A percentile compares a stretch with the other conserved stretches of the same genome.
Evolutionary conservation across 2,113 vertebrate species (phyloP).

Genomic region (Gallinago undulata): DNA sequence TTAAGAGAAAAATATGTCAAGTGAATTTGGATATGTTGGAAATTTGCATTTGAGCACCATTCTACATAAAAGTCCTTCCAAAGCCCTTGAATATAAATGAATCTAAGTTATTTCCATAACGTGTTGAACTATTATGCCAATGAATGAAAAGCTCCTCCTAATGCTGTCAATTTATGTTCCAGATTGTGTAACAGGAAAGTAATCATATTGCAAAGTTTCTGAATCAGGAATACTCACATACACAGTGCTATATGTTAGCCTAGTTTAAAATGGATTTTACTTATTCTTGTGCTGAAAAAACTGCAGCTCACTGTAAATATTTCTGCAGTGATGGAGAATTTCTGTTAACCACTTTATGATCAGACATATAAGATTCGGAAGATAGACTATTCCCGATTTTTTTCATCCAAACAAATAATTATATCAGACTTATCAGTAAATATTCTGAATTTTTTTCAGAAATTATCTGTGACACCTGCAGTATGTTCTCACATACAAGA

Average conservation of each 20-base stretch:
- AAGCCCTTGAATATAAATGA: slow-evolving; percentile 57
- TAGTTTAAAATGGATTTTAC: neutral
- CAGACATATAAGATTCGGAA: neutral
- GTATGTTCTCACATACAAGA: slow-evolving; percentile 25
- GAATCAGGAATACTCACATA: neutral
- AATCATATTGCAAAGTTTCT: slow-evolving; percentile 17
- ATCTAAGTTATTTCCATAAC: slow-evolving; percentile 34
- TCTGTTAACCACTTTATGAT: neutral
- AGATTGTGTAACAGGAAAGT: slow-evolving; percentile 1
- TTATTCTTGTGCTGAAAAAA: neutral
- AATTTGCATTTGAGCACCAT: slow-evolving; percentile 43
- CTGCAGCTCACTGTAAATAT: neutral
- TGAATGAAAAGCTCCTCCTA: slow-evolving; percentile 35
- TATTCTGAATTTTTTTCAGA: neutral
- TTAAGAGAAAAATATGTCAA: slow-evolving; percentile 51
- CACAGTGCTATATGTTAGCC: neutral
- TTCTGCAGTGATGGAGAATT: neutral
- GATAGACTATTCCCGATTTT: slow-evolving; percentile 37
- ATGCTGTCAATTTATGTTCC: slow-evolving; percentile 42
- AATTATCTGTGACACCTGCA: slow-evolving; percentile 14
- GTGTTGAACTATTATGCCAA: neutral
- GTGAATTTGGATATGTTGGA: slow-evolving; percentile 22
- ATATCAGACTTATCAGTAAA: slow-evolving; percentile 7
- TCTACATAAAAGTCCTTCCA: slow-evolving; percentile 44
- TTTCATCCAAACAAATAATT: slow-evolving; percentile 33